phyloP scores from a whole-genome alignment of 2,113 vertebrate species.

The Proterorhinus semilunaris region DNA sequence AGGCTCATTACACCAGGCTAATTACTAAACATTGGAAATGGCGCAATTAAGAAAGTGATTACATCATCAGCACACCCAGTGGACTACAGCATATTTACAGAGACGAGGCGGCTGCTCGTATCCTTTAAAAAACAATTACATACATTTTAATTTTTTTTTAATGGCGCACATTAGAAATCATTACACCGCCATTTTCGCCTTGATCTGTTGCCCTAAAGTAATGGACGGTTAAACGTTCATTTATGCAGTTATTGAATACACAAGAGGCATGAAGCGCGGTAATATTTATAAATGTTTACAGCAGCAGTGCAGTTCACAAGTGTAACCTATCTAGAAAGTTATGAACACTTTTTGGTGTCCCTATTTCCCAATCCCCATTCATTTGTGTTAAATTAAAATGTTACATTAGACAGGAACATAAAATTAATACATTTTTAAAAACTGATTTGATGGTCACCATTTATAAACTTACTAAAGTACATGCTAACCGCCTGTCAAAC shows the following conservation, averaged over 20 bases:
- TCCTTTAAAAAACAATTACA: slow-evolving; percentile 63
- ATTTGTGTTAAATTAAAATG: too few relatives aligned
- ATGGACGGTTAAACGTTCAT: slow-evolving; percentile 52
- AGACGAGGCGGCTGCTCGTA: slow-evolving; percentile 38
- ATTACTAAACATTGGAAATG: slow-evolving; percentile 77
- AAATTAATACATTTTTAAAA: too few relatives aligned
- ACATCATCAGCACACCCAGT: slow-evolving; percentile 70
- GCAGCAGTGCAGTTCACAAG: background rate
- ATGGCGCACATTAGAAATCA: slow-evolving; percentile 32
- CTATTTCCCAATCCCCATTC: too few relatives aligned
- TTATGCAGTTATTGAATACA: slow-evolving; percentile 32
- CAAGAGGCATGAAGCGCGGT: background rate
- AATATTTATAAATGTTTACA: background rate
- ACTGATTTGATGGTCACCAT: too few relatives aligned
- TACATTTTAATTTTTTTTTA: slow-evolving; percentile 43
- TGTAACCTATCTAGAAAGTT: background rate
- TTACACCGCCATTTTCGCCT: slow-evolving; percentile 62
- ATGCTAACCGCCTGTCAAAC: too few relatives aligned
- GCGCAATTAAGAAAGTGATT: slow-evolving; percentile 72
- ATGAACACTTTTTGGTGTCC: too few relatives aligned
- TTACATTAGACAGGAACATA: too few relatives aligned
- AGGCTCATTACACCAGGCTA: slow-evolving; percentile 72
- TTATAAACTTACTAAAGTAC: too few relatives aligned
- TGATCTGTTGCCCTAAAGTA: slow-evolving; percentile 42
- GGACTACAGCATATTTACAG: slow-evolving; percentile 68